Percentiles rank a stretch among this genome's conserved stretches.
Evolutionary conservation across 2,113 vertebrate species (phyloP).

Genomic region (Indicator indicator): DNA sequence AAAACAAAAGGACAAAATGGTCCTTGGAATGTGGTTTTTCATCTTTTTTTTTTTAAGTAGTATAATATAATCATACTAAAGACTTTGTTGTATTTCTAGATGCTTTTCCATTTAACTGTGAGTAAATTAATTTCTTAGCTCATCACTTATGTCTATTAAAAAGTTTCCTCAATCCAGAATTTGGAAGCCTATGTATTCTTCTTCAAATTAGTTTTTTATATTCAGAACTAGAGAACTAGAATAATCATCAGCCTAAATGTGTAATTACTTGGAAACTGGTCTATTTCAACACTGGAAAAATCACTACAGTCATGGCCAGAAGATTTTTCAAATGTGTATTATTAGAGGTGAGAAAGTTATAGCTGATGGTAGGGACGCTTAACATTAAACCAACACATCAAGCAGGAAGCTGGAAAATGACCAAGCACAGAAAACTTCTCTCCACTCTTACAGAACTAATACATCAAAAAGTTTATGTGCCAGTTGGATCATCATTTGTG

Average conservation of each 20-base stretch:
- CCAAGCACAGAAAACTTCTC: background rate
- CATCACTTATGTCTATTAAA: background rate
- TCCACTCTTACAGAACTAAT: background rate
- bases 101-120: background rate
- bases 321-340: background rate
- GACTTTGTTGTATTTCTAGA: background rate
- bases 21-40: background rate
- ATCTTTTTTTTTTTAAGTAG: background rate
- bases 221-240: background rate
- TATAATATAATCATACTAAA: background rate
- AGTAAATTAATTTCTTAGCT: background rate
- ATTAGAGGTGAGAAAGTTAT: background rate
- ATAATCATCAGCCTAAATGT: background rate
- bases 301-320: background rate
- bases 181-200: background rate
- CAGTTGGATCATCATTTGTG: background rate
- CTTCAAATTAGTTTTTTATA: background rate
- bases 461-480: background rate
- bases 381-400: background rate
- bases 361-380: background rate
- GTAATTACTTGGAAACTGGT: background rate
- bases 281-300: background rate
- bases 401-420: background rate
- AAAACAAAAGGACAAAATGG: background rate
- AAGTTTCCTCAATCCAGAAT: accelerated